Percentiles rank a stretch among this genome's conserved stretches.
phyloP scores from a whole-genome alignment of 1,140 invertebrate species.

The Pseudomyrmex sp. region DNA sequence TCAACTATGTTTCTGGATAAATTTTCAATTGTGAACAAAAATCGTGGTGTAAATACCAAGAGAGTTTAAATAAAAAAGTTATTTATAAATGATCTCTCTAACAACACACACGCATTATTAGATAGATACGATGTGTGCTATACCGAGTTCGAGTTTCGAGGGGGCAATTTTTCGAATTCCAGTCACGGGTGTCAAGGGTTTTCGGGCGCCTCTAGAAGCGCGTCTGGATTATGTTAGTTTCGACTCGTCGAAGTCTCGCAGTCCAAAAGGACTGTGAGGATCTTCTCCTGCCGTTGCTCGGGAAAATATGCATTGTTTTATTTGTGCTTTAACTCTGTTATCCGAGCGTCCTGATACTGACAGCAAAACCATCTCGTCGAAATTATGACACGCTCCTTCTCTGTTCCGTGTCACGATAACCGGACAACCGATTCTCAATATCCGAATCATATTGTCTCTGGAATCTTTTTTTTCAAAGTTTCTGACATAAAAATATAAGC shows the following conservation, averaged over 20 bases:
- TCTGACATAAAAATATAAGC: too few species aligned
- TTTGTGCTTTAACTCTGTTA: conserved; percentile 68
- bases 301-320: conserved; percentile 80
- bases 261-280: conserved; percentile 68
- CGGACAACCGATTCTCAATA: conserved; percentile 24
- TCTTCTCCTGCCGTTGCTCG: conserved; percentile 63
- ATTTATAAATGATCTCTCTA: too few species aligned
- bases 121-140: background rate
- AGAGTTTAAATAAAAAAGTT: too few species aligned
- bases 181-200: conserved; percentile 74
- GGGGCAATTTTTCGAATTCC: conserved; percentile 61
- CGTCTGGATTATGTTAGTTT: conserved; percentile 82
- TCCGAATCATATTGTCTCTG: too few species aligned
- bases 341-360: conserved; percentile 50
- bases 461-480: too few species aligned
- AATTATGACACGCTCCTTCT: conserved; percentile 50
- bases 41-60: too few species aligned
- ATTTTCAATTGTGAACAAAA: too few species aligned
- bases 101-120: background rate
- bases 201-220: conserved; percentile 69
- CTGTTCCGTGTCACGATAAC: conserved; percentile 47
- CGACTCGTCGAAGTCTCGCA: conserved; percentile 62
- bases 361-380: conserved; percentile 58
- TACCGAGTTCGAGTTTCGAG: conserved; percentile 22
- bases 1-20: background rate